phyloP scores from a whole-genome alignment of 2,888 invertebrate species.

The Drosophila merina region DNA sequence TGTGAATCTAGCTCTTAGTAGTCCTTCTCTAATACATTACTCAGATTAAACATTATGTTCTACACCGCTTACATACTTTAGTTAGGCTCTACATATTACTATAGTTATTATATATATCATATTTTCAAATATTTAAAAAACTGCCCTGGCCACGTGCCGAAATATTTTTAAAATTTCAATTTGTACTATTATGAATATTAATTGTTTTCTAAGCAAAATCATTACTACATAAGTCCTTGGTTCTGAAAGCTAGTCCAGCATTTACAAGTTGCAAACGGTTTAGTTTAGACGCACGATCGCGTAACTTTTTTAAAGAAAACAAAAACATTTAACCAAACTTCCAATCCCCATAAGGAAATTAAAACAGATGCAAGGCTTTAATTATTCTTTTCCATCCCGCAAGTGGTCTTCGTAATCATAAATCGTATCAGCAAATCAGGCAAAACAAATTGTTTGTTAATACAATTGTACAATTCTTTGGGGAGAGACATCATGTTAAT shows the following conservation, averaged over 20 bases:
- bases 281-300: constrained; percentile 23
- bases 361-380: background rate
- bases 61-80: constrained; percentile 47
- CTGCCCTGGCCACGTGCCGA: constrained; percentile 61
- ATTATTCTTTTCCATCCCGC: constrained; percentile 8
- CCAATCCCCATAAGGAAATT: background rate
- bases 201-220: constrained; percentile 5
- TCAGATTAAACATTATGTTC: constrained; percentile 61
- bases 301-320: constrained; percentile 2
- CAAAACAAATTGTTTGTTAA: constrained; percentile 42
- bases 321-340: constrained; percentile 16
- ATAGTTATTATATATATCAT: constrained; percentile 28
- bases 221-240: constrained; percentile 12
- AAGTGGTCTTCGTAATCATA: constrained; percentile 42
- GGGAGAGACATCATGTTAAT: constrained; percentile 50
- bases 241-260: constrained; percentile 45
- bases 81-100: constrained; percentile 23
- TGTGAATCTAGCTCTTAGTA: constrained; percentile 76
- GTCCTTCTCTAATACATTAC: constrained; percentile 67
- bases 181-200: constrained; percentile 6
- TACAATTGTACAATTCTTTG: constrained; percentile 36
- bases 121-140: constrained; percentile 33
- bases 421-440: constrained; percentile 29
- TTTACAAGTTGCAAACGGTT: constrained; percentile 41
- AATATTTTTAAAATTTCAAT: constrained; percentile 42